These are phyloP conservation scores for Rhizoglyphus robini DNA, from an alignment of 1,140 invertebrate species.

Conservation along the genomic window DNA sequence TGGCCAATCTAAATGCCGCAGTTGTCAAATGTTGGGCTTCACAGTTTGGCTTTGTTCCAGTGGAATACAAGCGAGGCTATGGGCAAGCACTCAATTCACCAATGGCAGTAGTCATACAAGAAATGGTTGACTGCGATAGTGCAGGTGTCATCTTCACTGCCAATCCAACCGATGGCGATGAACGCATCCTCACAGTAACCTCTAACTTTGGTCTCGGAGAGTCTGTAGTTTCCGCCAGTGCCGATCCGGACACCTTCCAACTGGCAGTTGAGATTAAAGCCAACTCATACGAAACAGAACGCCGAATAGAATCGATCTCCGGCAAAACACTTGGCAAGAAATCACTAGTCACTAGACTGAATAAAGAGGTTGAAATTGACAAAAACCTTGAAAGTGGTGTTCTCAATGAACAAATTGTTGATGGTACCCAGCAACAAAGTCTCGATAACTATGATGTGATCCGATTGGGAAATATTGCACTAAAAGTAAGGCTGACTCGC, in stretches of 20 bases:
- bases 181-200: slow-evolving; percentile 50
- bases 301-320: background rate
- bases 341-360: background rate
- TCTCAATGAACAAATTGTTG: background rate
- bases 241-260: slow-evolving; percentile 56
- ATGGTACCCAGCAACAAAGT: slow-evolving; percentile 12
- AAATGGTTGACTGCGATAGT: slow-evolving; percentile 51
- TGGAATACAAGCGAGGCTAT: slow-evolving; percentile 52
- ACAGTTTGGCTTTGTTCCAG: slow-evolving; percentile 54
- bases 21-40: slow-evolving; percentile 63
- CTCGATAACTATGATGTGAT: slow-evolving; percentile 16
- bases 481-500: slow-evolving; percentile 6
- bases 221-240: slow-evolving; percentile 52
- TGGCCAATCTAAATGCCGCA: slow-evolving; percentile 39
- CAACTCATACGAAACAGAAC: background rate
- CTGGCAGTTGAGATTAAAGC: slow-evolving; percentile 30
- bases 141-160: slow-evolving; percentile 67
- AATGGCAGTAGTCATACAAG: slow-evolving; percentile 68
- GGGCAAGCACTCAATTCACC: slow-evolving; percentile 47
- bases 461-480: background rate
- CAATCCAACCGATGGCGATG: slow-evolving; percentile 53
- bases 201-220: slow-evolving; percentile 69
- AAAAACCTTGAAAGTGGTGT: background rate
- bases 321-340: slow-evolving; percentile 7
- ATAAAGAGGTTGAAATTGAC: background rate